Evolutionary conservation across 2,113 vertebrate genomes (phyloP).

Genomic region (Ibidorhyncha struthersii): DNA sequence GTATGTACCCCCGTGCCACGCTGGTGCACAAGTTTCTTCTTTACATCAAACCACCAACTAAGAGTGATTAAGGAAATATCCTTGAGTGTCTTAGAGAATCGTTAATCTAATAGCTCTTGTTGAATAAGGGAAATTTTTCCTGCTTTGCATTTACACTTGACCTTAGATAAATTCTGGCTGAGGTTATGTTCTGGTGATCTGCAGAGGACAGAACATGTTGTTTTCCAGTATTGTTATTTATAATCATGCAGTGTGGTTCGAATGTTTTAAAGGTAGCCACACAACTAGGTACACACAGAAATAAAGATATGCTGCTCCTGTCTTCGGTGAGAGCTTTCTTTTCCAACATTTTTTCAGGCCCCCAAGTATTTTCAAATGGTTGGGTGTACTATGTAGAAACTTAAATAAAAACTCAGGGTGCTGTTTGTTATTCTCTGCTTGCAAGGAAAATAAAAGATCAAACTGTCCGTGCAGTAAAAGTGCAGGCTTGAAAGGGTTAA

Average conservation of each 20-base stretch:
- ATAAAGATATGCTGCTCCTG: neutral
- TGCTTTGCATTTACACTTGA: neutral
- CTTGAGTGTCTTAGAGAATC: neutral
- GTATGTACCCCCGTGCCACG: neutral
- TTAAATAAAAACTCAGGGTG: neutral
- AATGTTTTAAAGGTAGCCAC: neutral
- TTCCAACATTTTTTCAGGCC: neutral
- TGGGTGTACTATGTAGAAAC: neutral
- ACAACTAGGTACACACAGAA: neutral
- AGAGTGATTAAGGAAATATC: neutral
- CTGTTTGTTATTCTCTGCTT: slow-evolving; percentile 2
- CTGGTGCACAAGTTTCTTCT: neutral
- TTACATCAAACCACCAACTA: neutral
- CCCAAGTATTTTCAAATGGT: slow-evolving; percentile 9
- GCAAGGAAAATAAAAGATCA: slow-evolving; percentile 60
- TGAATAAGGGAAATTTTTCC: slow-evolving; percentile 3
- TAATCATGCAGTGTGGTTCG: neutral
- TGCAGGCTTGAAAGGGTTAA: slow-evolving; percentile 38
- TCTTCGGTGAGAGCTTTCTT: neutral
- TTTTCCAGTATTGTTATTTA: slow-evolving; percentile 21
- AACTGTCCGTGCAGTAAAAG: slow-evolving; percentile 8
- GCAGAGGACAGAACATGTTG: neutral
- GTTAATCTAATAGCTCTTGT: neutral
- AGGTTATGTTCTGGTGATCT: slow-evolving; percentile 14
- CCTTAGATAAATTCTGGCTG: slow-evolving; percentile 12